Evolutionary conservation across 1,140 invertebrate species (phyloP), one percentile per base, ranked within the genome.

Genomic region (Diuraphis noxia): DNA sequence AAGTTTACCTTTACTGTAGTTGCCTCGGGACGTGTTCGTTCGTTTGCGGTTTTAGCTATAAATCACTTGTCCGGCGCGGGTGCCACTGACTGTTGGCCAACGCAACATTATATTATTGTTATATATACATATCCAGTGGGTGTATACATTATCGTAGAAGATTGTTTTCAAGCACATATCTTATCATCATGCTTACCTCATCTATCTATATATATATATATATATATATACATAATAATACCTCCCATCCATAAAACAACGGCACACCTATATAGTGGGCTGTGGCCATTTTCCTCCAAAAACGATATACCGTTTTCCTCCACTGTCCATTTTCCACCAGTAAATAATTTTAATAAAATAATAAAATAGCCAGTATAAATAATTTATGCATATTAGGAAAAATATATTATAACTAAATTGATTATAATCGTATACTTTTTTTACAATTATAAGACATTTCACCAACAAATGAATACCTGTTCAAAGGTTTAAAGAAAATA

Each of bases 61-160:
- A 87, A 87, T 87, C 46, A 87, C 49, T 81, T 81, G 34, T 81
- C 34, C 77, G 19, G 34, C 79, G 38, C 34, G n/a, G 34, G 34
- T 23, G 38, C 79, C 36, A 9, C 79, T 4, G 79, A 81, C 38
- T 38, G 43, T 56, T 87, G 86, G 49, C 21, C 49, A 25, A 81
- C 21, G 36, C 10, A 87, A 87, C 49, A 49, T 87, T 56, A 87
- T 38, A 87, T 72, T 72, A 72, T 17, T n/a, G n/a, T n/a, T 72
- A 72, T 63, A 63, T n/a, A n/a, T 9, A 63, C 56, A 63, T 56
- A 46, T 49, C 86, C 46, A 34, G 40, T 34, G 86, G 13, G 43
- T 49, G 34, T 87, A 87, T 87, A 86, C 25, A 86, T 86, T n/a
- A 34, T 23, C 23, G 79, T 23, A 21, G 21, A 81, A 40, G 23